A percentile compares a stretch with the other conserved stretches of the same genome.
Conservation (phyloP, 2,888 invertebrate species). For the Chrysodeixis includens region DNA sequence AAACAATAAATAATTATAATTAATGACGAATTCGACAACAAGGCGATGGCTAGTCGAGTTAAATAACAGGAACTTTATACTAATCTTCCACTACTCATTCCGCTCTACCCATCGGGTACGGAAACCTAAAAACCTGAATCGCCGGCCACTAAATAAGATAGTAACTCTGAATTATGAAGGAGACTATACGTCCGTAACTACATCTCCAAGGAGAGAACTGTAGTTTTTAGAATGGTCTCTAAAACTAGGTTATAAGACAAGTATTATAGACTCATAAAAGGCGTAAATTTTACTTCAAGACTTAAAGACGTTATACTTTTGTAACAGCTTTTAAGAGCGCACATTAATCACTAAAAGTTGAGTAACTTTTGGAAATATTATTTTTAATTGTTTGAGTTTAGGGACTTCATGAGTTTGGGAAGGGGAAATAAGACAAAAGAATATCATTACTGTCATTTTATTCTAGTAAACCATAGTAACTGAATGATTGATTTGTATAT, state of each 20-base stretch:
- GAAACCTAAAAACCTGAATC: conserved; percentile 16
- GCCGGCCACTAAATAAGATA: conserved; percentile 38
- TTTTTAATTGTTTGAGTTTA: neutral
- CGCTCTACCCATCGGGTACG: too few species aligned
- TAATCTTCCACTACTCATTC: too few species aligned
- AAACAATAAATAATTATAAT: too few species aligned
- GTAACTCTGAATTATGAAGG: conserved; percentile 33
- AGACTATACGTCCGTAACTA: conserved; percentile 24
- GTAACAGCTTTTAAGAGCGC: neutral
- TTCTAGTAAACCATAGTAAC: neutral
- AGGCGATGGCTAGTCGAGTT: too few species aligned
- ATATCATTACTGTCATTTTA: neutral
- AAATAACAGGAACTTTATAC: too few species aligned
- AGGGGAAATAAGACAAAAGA: neutral
- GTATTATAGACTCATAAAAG: neutral
- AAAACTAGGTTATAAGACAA: neutral
- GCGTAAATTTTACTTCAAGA: neutral
- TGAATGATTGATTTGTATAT: too few species aligned
- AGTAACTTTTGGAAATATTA: neutral
- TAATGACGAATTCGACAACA: too few species aligned
- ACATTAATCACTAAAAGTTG: conserved; percentile 30
- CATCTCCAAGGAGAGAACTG: neutral
- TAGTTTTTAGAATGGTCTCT: neutral
- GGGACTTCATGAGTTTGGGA: neutral
- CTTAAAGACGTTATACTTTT: neutral